Base-by-base conservation (phyloP, 2,113 vertebrate genomes). In the Passer montanus region DNA sequence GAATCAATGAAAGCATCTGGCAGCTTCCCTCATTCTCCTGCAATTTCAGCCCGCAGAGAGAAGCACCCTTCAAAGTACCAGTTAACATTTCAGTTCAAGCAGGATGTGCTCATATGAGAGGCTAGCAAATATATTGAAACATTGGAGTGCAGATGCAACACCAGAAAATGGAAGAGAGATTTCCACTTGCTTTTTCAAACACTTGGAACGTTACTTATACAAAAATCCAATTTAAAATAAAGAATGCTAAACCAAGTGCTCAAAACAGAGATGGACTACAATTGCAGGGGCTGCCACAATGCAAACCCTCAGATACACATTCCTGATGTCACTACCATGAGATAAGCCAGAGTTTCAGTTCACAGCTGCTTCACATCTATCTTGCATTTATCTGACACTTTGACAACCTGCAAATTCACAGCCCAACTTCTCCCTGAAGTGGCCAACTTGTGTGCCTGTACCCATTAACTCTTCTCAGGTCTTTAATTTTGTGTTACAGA, bases 261-360 rank as follows among this genome's bases (percentile, higher is more conserved):
- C 63, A 31, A 63, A 85, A 47, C 9, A 35, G 73, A 80, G 58
- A 59, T 1, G 3, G 37, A 39, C 67, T 78, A 70, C 58, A 80
- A 15, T 50, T 84, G 52, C 9, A 80, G 27, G 17, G 53, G 35
- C n/a, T 84, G 52, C 53, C 5, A 13, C 49, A 80, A 60, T 4
- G 5, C 0, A 0, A 84, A 80, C 26, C 63, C 22, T 0, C 1
- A 68, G 35, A 75, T 5, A 70, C 8, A n/a, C 30, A 55, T 77
- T 89, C 63, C 53, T 87, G 44, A 59, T 41, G 63, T 49, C 50
- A 60, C 41, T 55, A 22, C 30, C 1, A 5, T 17, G 46, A 91
- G 64, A 74, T 41, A 93, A 74, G 20, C 10, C 52, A 73, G 52
- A 23, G 27, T 47, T 72, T 68, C 75, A 89, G 68, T 5, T 3